These are phyloP conservation scores for Gila robusta DNA, from an alignment of 2,797 vertebrate species.

Conservation along the genomic window DNA sequence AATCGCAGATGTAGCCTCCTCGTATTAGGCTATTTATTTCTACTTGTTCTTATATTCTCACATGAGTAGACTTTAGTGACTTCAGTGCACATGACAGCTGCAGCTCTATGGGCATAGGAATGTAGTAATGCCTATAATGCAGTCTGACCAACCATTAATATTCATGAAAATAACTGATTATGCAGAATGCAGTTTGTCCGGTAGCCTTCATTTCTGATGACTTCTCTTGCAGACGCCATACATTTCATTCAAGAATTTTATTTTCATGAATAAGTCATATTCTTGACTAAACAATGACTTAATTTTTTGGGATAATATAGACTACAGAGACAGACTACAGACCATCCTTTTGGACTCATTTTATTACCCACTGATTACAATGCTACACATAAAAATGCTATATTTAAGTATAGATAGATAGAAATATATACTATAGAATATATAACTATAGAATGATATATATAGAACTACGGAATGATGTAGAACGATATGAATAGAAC, in stretches of 20 bases:
- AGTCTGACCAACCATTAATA: conserved; percentile 48
- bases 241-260: not conserved
- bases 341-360: not conserved
- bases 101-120: not conserved
- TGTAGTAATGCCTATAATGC: conserved; percentile 14
- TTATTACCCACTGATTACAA: not conserved
- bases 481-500: not conserved
- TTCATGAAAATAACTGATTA: conserved; percentile 35
- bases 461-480: too few species aligned
- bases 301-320: not conserved
- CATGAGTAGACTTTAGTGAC: not conserved
- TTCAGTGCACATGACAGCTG: conserved; percentile 13
- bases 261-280: conserved; percentile 1
- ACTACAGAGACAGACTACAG: not conserved
- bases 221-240: not conserved
- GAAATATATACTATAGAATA: not conserved
- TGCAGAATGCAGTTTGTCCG: conserved; percentile 8
- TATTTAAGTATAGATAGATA: not conserved
- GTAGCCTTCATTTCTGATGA: conserved; percentile 5
- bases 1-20: not conserved
- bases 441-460: too few species aligned
- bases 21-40: not conserved
- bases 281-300: not conserved
- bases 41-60: not conserved
- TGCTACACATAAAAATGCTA: not conserved